A percentile compares a stretch with the other conserved stretches of the same genome.
These are phyloP conservation scores for Metaphire vulgaris DNA, from an alignment of 1,140 invertebrate genomes.

Conservation along the genomic window DNA sequence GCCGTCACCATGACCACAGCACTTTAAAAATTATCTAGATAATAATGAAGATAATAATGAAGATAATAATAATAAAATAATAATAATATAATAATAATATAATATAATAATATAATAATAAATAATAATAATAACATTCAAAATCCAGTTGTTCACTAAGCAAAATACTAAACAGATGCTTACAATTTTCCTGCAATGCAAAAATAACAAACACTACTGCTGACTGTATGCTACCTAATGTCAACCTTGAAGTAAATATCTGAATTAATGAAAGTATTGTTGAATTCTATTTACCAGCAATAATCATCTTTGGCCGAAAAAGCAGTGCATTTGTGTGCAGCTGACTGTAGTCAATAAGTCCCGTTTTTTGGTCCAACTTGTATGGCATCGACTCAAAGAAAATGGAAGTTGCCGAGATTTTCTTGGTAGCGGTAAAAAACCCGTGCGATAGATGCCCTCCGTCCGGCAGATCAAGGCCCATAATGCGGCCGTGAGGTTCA, in stretches of 20 bases:
- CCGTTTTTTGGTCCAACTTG: slow-evolving; percentile 77
- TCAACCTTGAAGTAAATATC: neutral
- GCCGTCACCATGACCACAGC: too few species aligned
- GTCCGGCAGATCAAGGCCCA: slow-evolving; percentile 89
- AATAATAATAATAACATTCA: too few species aligned
- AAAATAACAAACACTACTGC: too few species aligned
- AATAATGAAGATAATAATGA: too few species aligned
- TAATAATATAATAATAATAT: too few species aligned
- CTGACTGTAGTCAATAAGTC: slow-evolving; percentile 88
- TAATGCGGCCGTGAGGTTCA: slow-evolving; percentile 85
- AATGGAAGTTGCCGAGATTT: slow-evolving; percentile 92
- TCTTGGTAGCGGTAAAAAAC: slow-evolving; percentile 82
- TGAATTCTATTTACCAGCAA: slow-evolving; percentile 61
- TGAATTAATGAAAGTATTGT: neutral
- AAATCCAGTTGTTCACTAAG: too few species aligned
- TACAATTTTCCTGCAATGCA: too few species aligned
- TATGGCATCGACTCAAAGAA: slow-evolving; percentile 99
- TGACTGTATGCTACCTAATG: too few species aligned
- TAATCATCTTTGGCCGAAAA: slow-evolving; percentile 87
- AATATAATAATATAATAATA: too few species aligned
- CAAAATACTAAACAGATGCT: too few species aligned
- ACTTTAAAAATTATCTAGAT: too few species aligned
- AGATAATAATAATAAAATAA: too few species aligned
- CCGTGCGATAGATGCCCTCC: slow-evolving; percentile 91
- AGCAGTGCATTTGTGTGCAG: slow-evolving; percentile 72